A percentile compares a stretch with the other conserved stretches of the same genome.
Conservation (phyloP, 2,113 vertebrate genomes). For the Platichthys stellatus region DNA sequence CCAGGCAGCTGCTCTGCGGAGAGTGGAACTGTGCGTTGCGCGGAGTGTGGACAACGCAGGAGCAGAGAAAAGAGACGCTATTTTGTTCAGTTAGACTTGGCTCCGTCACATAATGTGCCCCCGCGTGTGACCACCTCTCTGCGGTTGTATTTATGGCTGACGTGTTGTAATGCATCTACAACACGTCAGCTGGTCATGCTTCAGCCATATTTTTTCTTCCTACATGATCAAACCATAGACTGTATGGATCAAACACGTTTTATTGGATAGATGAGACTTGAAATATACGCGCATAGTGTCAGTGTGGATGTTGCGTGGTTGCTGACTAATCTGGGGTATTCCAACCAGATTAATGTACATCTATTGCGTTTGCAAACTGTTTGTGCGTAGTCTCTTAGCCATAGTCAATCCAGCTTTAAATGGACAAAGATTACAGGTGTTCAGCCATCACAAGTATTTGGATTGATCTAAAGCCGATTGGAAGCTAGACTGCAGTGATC, state of each 20-base stretch:
- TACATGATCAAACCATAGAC: background rate
- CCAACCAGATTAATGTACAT: background rate
- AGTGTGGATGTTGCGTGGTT: background rate
- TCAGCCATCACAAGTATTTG: slow-evolving; percentile 25
- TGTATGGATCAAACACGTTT: background rate
- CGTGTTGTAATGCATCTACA: background rate
- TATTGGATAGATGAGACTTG: background rate
- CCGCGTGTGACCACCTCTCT: slow-evolving; percentile 10
- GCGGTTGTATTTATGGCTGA: slow-evolving; percentile 8
- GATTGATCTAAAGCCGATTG: slow-evolving; percentile 33
- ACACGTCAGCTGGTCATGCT: background rate
- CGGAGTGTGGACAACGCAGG: slow-evolving; percentile 2
- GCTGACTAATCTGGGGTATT: background rate
- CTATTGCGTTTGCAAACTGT: background rate
- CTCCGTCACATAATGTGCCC: slow-evolving; percentile 2
- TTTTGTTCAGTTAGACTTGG: background rate
- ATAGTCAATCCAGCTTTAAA: slow-evolving; percentile 28
- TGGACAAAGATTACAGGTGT: slow-evolving; percentile 47
- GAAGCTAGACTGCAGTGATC: slow-evolving; percentile 22
- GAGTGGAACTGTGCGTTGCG: slow-evolving; percentile 5
- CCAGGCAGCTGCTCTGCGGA: slow-evolving; percentile 27
- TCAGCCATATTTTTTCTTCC: background rate
- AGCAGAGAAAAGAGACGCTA: background rate
- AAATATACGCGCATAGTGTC: background rate
- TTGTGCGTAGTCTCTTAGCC: background rate